Conservation (phyloP, 2,797 vertebrate genomes). For the Tragopan temminckii region DNA sequence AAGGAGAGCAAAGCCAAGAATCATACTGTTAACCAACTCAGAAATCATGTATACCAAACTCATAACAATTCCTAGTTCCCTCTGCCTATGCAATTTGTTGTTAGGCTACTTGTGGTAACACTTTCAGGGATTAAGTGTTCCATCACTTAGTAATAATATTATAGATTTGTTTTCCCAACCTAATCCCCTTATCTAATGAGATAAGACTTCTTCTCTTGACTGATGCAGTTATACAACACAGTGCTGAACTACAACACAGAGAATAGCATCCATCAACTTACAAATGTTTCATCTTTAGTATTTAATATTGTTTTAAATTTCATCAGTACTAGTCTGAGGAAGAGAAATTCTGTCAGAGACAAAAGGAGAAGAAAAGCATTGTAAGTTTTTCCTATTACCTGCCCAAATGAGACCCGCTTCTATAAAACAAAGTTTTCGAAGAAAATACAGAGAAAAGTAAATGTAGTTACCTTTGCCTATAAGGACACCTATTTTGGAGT, state of each 20-base stretch:
- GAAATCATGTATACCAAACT: not conserved
- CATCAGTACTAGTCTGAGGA: not conserved
- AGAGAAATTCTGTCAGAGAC: not conserved
- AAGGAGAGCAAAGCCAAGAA: not conserved
- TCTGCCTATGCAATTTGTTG: not conserved
- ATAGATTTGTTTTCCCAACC: not conserved
- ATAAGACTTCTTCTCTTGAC: not conserved
- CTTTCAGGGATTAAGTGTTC: not conserved
- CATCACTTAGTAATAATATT: not conserved
- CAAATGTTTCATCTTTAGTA: not conserved
- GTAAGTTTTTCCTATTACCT: not conserved
- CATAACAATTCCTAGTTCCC: not conserved
- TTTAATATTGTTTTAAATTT: not conserved
- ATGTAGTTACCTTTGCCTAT: constrained; percentile 93
- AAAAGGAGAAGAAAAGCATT: not conserved
- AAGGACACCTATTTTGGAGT: constrained; percentile 97
- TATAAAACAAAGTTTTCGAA: not conserved
- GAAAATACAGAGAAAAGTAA: not conserved
- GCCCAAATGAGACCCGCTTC: not conserved
- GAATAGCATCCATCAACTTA: not conserved
- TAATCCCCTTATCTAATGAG: not conserved
- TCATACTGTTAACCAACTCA: not conserved
- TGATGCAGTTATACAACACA: not conserved
- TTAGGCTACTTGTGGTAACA: not conserved
- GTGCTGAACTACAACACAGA: not conserved